Base-by-base conservation (phyloP, 2,888 invertebrate genomes). In the Cremastobaeus sp. region DNA sequence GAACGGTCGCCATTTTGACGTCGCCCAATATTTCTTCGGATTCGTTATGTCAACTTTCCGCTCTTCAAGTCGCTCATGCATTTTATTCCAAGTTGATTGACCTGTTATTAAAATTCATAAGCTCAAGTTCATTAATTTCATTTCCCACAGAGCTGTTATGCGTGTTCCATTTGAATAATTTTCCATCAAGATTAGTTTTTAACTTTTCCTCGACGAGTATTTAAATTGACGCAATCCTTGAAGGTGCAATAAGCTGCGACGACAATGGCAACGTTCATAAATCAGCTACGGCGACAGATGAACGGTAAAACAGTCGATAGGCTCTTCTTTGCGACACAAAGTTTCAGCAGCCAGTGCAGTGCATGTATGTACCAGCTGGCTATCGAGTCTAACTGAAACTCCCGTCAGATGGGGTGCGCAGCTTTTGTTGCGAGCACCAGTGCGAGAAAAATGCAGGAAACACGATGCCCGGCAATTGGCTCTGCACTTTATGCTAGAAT, bases 381-480 rank as follows among this genome's bases (percentile, higher is more conserved):
- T 52, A 73, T 66, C 70, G 73, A 20, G 66, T 50, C 57, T 59
- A 65, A 55, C 59, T 60, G 43, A 14, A 66, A 54, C 41, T 45
- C 62, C 50, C 62, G 62, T 62, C 73, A 66, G 47, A 25, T 43
- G 54, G 54, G 48, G n/a, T 39, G 52, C 45, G 54, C 21, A 28
- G 47, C 48, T 43, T 66, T 55, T 60, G 52, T 47, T 28, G 34
- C 35, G 59, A 35, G 48, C 69, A 45, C 35, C 69, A 65, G 54
- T 43, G 59, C 59, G 60, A 65, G 54, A 59, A 52, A 59, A 72
- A 66, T 72, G n/a, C n/a, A n/a, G n/a, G n/a, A n/a, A n/a, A n/a
- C n/a, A n/a, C 32, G 62, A 18, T 54, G 39, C 1, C 5, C 14
- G 52, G n/a, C 50, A 57, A 71, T 62, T 50, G 37, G 35, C 34